Evolutionary conservation across 2,888 invertebrate genomes (phyloP), one percentile per base, ranked within the genome.

Genomic region (Netelia inedita): DNA sequence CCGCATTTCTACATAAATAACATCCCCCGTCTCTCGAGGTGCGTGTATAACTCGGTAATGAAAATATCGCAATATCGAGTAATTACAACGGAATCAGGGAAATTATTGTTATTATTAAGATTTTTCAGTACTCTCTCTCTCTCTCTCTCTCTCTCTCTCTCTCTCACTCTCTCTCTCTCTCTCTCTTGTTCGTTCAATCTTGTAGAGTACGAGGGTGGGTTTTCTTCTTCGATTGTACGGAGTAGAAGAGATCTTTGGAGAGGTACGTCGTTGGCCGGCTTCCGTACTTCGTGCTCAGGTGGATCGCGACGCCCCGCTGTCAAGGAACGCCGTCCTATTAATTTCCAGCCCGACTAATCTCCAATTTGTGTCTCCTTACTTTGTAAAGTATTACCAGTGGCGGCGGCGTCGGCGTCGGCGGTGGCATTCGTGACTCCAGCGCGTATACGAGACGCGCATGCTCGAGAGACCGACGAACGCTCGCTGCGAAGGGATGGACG

Each of bases 331-430:
- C 85, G 63, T 86, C 89, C 90, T 91, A 92, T 92, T 92, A 92
- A 92, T 92, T 92, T 92, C 28, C 88, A 85, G 88, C 89, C 71
- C 88, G 88, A 87, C 91, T 92, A 92, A 92, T 92, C 92, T 91
- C 90, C 90, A 92, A 92, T 91, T 91, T 91, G 91, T 89, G 90
- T 91, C 89, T 89, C 89, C 90, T 90, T 89, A 88, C 87, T 87
- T 89, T 85, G 84, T 87, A 87, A 91, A 90, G 89, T 88, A 90
- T 90, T 87, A 88, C 87, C 68, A 28, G 28, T 0, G 28, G 28
- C 28, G 28, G 28, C 28, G 28, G 28, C 28, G 28, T 1, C 3
- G 28, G 28, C 3, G 28, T 5, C 28, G 28, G 5, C 28, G 28
- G 28, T 5, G 3, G 3, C 28, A 28, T 28, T 28, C 28, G 28